These are phyloP conservation scores for Callorhinus ursinus DNA, from an alignment of 2,113 vertebrate species.

Conservation along the genomic window DNA sequence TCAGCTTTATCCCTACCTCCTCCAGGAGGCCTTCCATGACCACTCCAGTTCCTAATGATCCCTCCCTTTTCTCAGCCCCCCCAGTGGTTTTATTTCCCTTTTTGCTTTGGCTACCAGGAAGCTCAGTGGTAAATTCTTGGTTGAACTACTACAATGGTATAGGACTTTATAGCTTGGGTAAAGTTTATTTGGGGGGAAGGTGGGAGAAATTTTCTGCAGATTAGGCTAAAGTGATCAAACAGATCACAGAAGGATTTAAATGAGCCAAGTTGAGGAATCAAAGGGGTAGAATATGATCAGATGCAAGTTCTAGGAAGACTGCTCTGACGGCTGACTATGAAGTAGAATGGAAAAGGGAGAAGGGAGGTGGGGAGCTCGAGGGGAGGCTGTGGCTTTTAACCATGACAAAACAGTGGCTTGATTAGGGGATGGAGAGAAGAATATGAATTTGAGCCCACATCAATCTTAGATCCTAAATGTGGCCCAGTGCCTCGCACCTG, in stretches of 20 bases:
- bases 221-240: background rate
- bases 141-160: background rate
- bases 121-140: background rate
- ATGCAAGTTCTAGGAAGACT: background rate
- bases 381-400: background rate
- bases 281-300: background rate
- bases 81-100: background rate
- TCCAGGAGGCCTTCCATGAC: background rate
- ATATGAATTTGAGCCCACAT: background rate
- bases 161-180: background rate
- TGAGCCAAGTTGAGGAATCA: background rate
- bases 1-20: background rate
- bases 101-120: constrained; percentile 51
- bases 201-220: background rate
- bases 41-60: background rate
- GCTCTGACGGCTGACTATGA: background rate
- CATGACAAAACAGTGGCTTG: background rate
- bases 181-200: background rate
- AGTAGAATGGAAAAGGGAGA: background rate
- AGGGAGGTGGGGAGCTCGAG: background rate
- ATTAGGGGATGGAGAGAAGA: background rate
- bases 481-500: background rate
- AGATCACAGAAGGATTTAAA: background rate
- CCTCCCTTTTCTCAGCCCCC: background rate
- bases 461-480: background rate